phyloP scores from a whole-genome alignment of 1,140 invertebrate genomes.

The Polyergus mexicanus region DNA sequence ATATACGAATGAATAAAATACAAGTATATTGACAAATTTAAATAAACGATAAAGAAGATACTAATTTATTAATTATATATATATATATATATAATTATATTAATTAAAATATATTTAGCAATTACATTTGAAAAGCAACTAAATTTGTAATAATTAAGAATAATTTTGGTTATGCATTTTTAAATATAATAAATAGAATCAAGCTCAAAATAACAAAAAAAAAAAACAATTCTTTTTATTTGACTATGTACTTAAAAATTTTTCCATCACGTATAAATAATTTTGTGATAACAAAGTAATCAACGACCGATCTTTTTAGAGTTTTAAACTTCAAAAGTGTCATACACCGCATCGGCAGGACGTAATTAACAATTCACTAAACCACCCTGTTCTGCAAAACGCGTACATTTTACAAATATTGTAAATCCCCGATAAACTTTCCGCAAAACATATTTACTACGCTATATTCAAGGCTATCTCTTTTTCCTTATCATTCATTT shows the following conservation, averaged over 20 bases:
- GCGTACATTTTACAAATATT: slow-evolving; percentile 20
- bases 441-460: neutral
- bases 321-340: neutral
- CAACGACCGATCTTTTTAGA: neutral
- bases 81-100: no score
- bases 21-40: neutral
- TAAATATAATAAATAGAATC: neutral
- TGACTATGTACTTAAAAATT: neutral
- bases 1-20: neutral
- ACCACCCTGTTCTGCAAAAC: slow-evolving; percentile 8
- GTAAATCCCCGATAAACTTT: neutral
- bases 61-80: neutral
- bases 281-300: neutral
- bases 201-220: neutral
- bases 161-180: neutral
- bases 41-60: no score
- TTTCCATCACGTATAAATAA: neutral
- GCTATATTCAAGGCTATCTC: neutral
- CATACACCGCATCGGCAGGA: neutral
- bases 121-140: neutral
- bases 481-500: neutral
- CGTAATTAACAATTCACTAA: slow-evolving; percentile 49
- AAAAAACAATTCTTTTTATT: neutral
- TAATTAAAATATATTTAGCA: no score
- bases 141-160: neutral